phyloP scores from a whole-genome alignment of 2,113 vertebrate species.

The Rhinolophus sinicus region DNA sequence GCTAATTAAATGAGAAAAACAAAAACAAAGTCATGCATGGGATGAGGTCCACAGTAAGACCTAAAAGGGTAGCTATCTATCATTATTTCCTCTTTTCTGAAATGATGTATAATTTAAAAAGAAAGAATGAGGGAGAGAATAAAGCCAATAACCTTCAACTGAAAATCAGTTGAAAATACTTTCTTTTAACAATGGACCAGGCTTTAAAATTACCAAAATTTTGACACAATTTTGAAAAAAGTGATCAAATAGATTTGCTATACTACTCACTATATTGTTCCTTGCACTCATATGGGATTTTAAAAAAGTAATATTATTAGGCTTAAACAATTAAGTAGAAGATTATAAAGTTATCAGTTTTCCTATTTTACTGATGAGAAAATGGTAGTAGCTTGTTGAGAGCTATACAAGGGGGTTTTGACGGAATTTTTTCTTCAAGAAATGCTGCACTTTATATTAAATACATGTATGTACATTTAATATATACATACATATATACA shows the following conservation, averaged over 20 bases:
- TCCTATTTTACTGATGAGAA: background rate
- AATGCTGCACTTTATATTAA: slow-evolving; percentile 32
- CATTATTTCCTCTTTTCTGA: slow-evolving; percentile 5
- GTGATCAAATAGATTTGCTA: background rate
- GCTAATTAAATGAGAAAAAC: background rate
- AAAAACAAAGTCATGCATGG: background rate
- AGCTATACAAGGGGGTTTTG: background rate
- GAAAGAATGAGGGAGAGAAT: background rate
- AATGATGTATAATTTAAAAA: background rate
- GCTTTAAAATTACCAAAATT: background rate
- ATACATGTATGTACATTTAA: background rate
- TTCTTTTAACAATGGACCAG: background rate
- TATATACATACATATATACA: background rate
- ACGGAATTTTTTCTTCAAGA: background rate
- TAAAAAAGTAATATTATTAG: background rate
- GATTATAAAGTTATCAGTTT: background rate
- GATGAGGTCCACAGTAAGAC: background rate
- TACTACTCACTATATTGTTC: background rate
- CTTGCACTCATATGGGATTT: background rate
- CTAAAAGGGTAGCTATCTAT: background rate
- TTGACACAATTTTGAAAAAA: background rate
- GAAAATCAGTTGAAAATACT: background rate
- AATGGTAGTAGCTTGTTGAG: background rate
- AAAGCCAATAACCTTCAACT: background rate
- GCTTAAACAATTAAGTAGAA: background rate